A percentile compares a stretch with the other conserved stretches of the same genome.
Evolutionary conservation across 2,113 vertebrate genomes (phyloP).

Genomic region (Talpa occidentalis): DNA sequence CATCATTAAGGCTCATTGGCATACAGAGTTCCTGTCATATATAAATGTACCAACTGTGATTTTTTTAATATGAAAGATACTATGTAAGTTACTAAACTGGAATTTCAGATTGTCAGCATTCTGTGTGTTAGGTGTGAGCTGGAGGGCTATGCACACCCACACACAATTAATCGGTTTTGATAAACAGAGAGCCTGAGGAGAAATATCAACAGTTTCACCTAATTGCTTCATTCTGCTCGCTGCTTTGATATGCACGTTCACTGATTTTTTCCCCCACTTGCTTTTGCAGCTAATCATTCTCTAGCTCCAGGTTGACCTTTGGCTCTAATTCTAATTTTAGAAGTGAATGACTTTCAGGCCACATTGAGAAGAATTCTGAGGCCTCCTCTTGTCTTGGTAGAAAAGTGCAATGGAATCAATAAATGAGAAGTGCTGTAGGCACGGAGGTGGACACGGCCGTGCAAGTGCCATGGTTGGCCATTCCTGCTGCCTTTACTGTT

Average conservation of each 20-base stretch:
- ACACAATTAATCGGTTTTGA: not conserved
- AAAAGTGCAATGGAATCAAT: not conserved
- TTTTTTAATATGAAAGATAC: not conserved
- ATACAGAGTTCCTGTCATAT: not conserved
- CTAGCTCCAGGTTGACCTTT: not conserved
- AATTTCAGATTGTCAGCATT: not conserved
- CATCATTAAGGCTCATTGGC: not conserved
- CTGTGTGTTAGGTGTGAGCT: not conserved
- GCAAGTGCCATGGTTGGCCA: rapidly evolving
- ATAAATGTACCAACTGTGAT: not conserved
- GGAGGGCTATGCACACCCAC: not conserved
- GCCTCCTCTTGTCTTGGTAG: not conserved
- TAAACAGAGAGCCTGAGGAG: not conserved
- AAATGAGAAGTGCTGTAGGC: not conserved
- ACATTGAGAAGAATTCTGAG: not conserved
- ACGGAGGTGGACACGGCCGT: not conserved
- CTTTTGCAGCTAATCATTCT: not conserved
- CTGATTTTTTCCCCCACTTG: not conserved
- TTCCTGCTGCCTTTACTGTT: not conserved
- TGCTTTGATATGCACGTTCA: not conserved
- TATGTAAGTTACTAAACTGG: not conserved
- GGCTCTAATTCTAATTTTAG: not conserved
- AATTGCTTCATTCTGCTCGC: not conserved
- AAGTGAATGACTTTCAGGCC: not conserved
- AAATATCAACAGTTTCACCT: not conserved